These are phyloP conservation scores for Agrypnus murinus DNA, from an alignment of 2,888 invertebrate genomes.

Conservation along the genomic window DNA sequence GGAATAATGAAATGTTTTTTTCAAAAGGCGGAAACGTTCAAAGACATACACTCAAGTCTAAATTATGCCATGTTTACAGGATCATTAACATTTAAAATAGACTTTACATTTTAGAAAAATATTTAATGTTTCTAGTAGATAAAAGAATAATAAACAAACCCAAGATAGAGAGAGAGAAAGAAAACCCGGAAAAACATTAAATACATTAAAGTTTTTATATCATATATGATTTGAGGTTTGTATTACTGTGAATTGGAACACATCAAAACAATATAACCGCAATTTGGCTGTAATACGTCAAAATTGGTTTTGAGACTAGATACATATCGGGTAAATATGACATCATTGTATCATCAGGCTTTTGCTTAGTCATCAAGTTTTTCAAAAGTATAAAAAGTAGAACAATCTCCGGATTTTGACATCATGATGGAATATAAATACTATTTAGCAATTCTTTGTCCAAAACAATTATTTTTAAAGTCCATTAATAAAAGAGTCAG, in stretches of 20 bases:
- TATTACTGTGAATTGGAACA: neutral
- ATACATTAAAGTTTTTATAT: neutral
- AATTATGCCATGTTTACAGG: constrained; percentile 19
- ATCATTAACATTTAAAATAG: constrained; percentile 7
- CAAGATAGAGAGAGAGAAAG: too few species aligned
- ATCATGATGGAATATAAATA: too few species aligned
- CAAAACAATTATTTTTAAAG: too few species aligned
- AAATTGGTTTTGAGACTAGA: too few species aligned
- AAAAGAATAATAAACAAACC: constrained; percentile 6
- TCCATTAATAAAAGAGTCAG: too few species aligned
- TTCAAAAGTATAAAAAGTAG: too few species aligned
- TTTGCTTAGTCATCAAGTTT: too few species aligned
- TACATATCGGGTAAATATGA: too few species aligned
- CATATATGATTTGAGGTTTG: neutral
- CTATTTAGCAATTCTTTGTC: too few species aligned
- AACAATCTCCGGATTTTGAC: too few species aligned
- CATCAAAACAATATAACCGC: neutral
- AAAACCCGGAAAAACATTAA: neutral
- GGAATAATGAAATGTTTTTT: too few species aligned
- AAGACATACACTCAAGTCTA: neutral
- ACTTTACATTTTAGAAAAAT: constrained; percentile 8
- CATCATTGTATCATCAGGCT: too few species aligned
- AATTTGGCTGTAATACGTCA: neutral
- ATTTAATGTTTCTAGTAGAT: neutral
- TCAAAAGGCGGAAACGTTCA: constrained; percentile 21